A percentile compares a stretch with the other conserved stretches of the same genome.
These are phyloP conservation scores for Oncorhynchus tshawytscha DNA, from an alignment of 2,113 vertebrate genomes.

Conservation along the genomic window DNA sequence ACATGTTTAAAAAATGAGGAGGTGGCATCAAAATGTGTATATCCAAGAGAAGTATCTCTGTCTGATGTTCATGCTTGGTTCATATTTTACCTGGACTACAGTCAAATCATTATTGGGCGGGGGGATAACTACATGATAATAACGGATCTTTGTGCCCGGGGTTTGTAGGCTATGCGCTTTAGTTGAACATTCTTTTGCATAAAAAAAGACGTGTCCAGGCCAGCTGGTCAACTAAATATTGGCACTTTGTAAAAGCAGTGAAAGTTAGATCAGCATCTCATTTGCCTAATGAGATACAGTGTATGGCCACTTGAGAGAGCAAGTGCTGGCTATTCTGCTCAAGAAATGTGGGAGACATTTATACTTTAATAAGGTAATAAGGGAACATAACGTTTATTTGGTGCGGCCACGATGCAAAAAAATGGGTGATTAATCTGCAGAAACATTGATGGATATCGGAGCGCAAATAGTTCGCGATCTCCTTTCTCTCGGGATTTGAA, in stretches of 20 bases:
- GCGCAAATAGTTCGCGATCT: neutral
- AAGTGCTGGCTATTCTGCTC: neutral
- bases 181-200: too few relatives aligned
- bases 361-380: neutral
- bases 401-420: neutral
- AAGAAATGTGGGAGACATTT: neutral
- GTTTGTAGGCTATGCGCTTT: too few relatives aligned
- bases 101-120: too few relatives aligned
- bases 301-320: neutral
- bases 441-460: slow-evolving; percentile 25
- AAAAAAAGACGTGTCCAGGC: too few relatives aligned
- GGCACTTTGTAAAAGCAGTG: neutral
- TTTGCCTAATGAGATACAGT: neutral
- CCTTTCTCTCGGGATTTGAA: slow-evolving; percentile 66
- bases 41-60: too few relatives aligned
- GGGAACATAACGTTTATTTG: neutral
- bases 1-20: too few relatives aligned
- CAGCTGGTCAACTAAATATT: too few relatives aligned
- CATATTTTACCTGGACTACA: too few relatives aligned
- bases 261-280: neutral
- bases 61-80: too few relatives aligned
- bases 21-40: too few relatives aligned
- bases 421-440: neutral
- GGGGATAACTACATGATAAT: too few relatives aligned
- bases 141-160: too few relatives aligned